A percentile compares a stretch with the other conserved stretches of the same genome.
Conservation (phyloP, 2,797 vertebrate species). For the Heliangelus exortis region DNA sequence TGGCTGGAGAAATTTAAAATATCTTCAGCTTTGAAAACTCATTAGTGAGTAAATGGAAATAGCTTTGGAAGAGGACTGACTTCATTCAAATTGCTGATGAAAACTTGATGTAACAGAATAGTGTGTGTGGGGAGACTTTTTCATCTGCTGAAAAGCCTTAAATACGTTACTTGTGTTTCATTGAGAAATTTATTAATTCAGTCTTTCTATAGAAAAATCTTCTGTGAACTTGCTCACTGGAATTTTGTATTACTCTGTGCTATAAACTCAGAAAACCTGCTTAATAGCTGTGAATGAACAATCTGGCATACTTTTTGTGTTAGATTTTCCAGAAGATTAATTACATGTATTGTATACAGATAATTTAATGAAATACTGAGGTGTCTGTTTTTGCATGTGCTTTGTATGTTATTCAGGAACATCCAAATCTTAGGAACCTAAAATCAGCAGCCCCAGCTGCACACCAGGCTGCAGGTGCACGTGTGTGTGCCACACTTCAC, state of each 20-base stretch:
- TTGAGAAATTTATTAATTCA: neutral
- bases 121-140: neutral
- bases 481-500: constrained; percentile 1
- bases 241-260: neutral
- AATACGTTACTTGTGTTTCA: constrained; percentile 1
- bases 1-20: constrained; percentile 24
- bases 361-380: constrained; percentile 11
- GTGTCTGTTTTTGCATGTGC: constrained; percentile 8
- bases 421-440: constrained; percentile 43
- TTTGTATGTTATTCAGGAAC: constrained; percentile 56
- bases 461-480: constrained; percentile 35
- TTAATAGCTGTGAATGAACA: neutral
- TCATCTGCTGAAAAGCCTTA: constrained; percentile 4
- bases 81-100: constrained; percentile 58
- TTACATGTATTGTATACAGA: neutral
- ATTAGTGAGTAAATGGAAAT: constrained; percentile 35
- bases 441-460: constrained; percentile 59
- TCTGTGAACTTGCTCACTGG: neutral
- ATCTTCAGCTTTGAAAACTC: constrained; percentile 33
- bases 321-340: neutral
- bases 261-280: neutral
- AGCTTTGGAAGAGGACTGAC: constrained; percentile 23
- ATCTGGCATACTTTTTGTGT: neutral
- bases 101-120: constrained; percentile 38
- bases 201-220: neutral